Evolutionary conservation across 2,888 invertebrate species (phyloP), one percentile per base, ranked within the genome.

Genomic region (Microplitis deprimator): DNA sequence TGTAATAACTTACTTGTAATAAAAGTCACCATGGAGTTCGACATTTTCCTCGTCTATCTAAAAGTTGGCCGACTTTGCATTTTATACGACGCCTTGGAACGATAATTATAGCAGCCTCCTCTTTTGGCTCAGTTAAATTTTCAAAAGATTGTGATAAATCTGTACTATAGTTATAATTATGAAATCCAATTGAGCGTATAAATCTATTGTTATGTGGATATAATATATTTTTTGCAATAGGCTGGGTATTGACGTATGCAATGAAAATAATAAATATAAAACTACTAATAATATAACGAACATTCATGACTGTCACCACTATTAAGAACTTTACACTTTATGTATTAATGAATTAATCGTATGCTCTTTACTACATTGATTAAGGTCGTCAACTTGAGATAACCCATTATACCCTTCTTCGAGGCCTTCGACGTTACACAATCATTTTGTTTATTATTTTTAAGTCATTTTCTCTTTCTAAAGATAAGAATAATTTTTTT

Each of bases 11-110:
- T 13, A 50, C 50, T 50, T 50, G 50, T 50, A 13, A 50, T 50
- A 50, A 50, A 50, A 50, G 13, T 78, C 77, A 85, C 84, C 84
- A 88, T 39, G 83, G 74, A 13, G 76, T 82, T 20, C 87, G 83
- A 62, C 87, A 87, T 67, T 80, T 84, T 74, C 87, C 87, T 5
- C 82, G 80, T n/a, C 83, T 83, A 75, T 87, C 87, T 69, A 75
- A 70, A 67, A 76, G 78, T 65, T 87, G 82, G 2, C 86, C 86
- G 4, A 81, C 68, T 65, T 79, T 74, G 80, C 87, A 87, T 13
- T 62, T 50, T n/a, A 75, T 80, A 50, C 5, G 13, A 5, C 85
- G 79, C 6, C 69, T 78, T 0, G 86, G 87, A 10, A 81, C 83
- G 17, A 77, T 79, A 80, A 87, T 86, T 70, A 87, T 86, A 16